Conservation (phyloP, 2,113 vertebrate species). For the Lanius collurio region DNA sequence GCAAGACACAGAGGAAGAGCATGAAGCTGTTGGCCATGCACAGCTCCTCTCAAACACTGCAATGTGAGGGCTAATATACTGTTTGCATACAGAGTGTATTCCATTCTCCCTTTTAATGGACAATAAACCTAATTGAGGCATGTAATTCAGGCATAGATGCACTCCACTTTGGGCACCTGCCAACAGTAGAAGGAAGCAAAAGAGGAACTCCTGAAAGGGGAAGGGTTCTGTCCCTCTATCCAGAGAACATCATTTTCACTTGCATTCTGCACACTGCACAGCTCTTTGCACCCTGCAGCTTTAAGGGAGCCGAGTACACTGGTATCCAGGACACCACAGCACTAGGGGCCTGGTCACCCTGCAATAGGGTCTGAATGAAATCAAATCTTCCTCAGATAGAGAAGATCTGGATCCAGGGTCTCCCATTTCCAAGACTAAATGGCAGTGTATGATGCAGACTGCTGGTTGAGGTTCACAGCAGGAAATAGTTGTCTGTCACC, state of each 20-base stretch:
- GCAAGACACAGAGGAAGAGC: neutral
- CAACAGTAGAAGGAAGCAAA: neutral
- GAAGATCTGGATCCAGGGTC: neutral
- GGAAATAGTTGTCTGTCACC: neutral
- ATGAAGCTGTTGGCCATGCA: neutral
- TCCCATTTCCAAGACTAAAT: neutral
- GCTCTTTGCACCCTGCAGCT: neutral
- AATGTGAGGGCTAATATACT: neutral
- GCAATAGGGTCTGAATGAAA: rapidly evolving
- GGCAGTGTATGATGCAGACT: neutral
- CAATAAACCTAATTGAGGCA: neutral
- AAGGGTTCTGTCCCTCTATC: neutral
- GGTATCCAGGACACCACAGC: neutral
- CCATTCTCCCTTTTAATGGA: neutral
- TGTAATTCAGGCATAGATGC: neutral
- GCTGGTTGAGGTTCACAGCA: neutral
- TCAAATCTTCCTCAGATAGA: neutral
- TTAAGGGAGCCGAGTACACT: rapidly evolving
- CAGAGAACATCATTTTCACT: rapidly evolving
- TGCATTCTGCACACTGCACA: neutral
- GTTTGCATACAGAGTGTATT: neutral
- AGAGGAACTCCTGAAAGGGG: rapidly evolving
- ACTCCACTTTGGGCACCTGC: neutral
- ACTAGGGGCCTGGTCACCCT: neutral
- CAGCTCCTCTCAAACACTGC: neutral